Evolutionary conservation across 1,140 invertebrate species (phyloP), one percentile per base, ranked within the genome.

Genomic region (Musca domestica): DNA sequence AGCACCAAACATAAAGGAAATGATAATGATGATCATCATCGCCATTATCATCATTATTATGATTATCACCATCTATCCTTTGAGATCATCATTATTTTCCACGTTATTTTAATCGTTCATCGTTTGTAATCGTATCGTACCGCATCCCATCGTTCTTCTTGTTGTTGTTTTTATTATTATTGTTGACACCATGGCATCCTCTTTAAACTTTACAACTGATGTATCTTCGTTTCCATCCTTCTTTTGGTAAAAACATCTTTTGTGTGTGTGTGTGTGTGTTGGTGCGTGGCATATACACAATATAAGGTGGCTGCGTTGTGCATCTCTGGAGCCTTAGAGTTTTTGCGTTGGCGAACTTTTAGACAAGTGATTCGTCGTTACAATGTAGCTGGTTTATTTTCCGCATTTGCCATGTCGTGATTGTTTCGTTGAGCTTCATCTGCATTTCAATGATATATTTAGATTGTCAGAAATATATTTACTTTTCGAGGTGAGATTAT

Each of bases 321-420:
- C 34, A 41, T 41, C 34, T 41, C 10, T 2, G 6, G 34, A 41
- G 34, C 34, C 12, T 41, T 41, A 56, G 27, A 27, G 2, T 64
- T 68, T n/a, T 68, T 68, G 47, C 58, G 47, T 54, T 68, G 49
- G 58, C 27, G 54, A 34, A 64, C n/a, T 64, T 63, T 48, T 64
- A 47, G 63, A 64, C 56, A 61, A 61, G 56, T 61, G 56, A 61
- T 61, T 61, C 56, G 20, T 61, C 34, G 27, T 61, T 51, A 19
- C 20, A 19, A 2, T 51, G 17, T 51, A 6, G 17, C 20, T 51
- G 7, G 20, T 51, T 51, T 41, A 9, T 41, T 41, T 41, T 41
- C 34, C 34, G 34, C 34, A 41, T 30, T 30, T 30, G 27, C 27
- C 27, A 30, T 41, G 10, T 41, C 34, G 34, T 41, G 34, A 41